A percentile compares a stretch with the other conserved stretches of the same genome.
Evolutionary conservation across 1,140 invertebrate genomes (phyloP).

Genomic region (Drosophila micromelanica): DNA sequence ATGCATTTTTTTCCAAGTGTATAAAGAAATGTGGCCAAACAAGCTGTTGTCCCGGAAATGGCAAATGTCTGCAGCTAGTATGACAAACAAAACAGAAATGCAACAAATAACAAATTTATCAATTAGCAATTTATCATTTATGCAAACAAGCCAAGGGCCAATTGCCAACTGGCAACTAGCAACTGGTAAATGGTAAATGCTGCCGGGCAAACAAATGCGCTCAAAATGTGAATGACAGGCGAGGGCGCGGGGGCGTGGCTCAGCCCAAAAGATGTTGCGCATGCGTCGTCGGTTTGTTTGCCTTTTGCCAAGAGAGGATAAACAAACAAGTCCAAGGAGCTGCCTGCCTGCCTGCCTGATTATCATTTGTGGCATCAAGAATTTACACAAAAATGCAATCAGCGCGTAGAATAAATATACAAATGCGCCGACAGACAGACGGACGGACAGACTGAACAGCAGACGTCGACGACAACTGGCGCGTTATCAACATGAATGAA

Average conservation of each 20-base stretch:
- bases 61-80: constrained; percentile 15
- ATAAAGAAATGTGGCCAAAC: too few relatives aligned
- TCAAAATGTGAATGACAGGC: constrained; percentile 24
- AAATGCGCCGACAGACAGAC: constrained; percentile 22
- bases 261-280: constrained; percentile 48
- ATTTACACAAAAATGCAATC: constrained; percentile 78
- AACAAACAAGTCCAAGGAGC: constrained; percentile 31
- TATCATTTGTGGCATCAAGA: constrained; percentile 46
- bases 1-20: too few relatives aligned
- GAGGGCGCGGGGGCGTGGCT: not conserved
- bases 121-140: constrained; percentile 68
- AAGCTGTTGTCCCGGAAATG: constrained; percentile 23
- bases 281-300: constrained; percentile 42
- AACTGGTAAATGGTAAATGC: not conserved
- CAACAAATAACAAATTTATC: constrained; percentile 49
- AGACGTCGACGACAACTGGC: constrained; percentile 39
- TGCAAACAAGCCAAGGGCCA: constrained; percentile 50
- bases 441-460: constrained; percentile 8
- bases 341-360: constrained; percentile 8
- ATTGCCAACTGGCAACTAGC: not conserved
- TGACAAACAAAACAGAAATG: constrained; percentile 29
- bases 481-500: constrained; percentile 63
- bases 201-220: constrained; percentile 33
- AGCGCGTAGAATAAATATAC: constrained; percentile 59
- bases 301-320: constrained; percentile 30